Percentiles rank a stretch among this genome's conserved stretches.
phyloP scores from a whole-genome alignment of 1,140 invertebrate species.

The Plectrocnemia conspersa region DNA sequence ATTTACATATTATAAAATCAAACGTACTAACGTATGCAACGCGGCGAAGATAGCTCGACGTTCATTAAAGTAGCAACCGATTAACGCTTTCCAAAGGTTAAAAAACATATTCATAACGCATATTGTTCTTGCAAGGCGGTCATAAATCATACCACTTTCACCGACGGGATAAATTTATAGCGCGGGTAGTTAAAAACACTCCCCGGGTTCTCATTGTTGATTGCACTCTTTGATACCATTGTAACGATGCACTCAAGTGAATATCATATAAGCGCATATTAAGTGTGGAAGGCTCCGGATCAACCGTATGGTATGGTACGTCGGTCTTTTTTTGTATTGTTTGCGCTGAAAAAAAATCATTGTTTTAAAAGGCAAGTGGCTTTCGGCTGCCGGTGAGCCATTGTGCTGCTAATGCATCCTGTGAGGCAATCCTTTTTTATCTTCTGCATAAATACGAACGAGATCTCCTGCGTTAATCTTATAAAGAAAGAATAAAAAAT shows the following conservation, averaged over 20 bases:
- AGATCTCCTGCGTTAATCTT: conserved; percentile 6
- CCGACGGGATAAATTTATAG: too few relatives aligned
- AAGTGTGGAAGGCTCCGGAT: conserved; percentile 21
- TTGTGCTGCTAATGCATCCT: too few relatives aligned
- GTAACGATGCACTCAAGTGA: conserved; percentile 31
- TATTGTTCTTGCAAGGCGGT: neutral
- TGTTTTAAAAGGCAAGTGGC: conserved; percentile 26
- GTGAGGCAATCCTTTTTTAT: too few relatives aligned
- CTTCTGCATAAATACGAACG: neutral
- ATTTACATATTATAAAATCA: too few relatives aligned
- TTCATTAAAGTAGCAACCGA: too few relatives aligned
- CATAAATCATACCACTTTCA: conserved; percentile 8
- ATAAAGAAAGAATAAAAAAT: neutral
- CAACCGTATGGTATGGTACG: conserved; percentile 21
- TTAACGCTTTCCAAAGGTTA: too few relatives aligned
- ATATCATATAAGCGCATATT: conserved; percentile 22
- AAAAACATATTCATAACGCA: neutral
- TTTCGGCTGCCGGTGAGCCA: conserved; percentile 23
- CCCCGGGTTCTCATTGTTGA: conserved; percentile 25
- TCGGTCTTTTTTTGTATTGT: conserved; percentile 15
- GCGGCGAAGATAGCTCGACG: too few relatives aligned
- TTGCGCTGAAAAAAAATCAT: conserved; percentile 23
- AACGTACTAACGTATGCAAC: too few relatives aligned
- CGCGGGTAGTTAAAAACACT: too few relatives aligned
- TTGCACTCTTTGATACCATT: conserved; percentile 30